A percentile compares a stretch with the other conserved stretches of the same genome.
Conservation (phyloP, 2,797 vertebrate genomes). For the Lithobates sylvaticus region DNA sequence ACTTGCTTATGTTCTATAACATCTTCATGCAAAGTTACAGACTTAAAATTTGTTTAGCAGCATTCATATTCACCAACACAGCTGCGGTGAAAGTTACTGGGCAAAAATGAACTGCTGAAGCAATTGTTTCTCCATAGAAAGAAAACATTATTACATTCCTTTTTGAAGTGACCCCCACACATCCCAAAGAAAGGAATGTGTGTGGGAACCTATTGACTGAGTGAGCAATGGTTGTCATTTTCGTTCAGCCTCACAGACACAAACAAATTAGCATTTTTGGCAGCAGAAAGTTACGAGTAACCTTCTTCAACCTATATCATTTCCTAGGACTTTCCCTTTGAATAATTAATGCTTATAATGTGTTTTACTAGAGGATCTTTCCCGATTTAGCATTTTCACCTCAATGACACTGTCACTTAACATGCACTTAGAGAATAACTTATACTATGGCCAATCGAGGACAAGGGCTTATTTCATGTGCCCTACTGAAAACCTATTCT, state of each 20-base stretch:
- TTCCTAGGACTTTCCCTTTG: slow-evolving; percentile 48
- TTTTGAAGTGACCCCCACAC: slow-evolving; percentile 71
- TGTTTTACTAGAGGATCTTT: slow-evolving; percentile 54
- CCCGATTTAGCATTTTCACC: slow-evolving; percentile 26
- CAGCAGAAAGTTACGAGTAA: slow-evolving; percentile 62
- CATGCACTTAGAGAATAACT: slow-evolving; percentile 20
- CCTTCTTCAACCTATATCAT: slow-evolving; percentile 57
- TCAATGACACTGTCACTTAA: slow-evolving; percentile 24
- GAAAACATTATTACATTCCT: slow-evolving; percentile 70
- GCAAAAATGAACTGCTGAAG: neutral
- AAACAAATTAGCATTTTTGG: slow-evolving; percentile 65
- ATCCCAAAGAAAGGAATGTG: slow-evolving; percentile 72
- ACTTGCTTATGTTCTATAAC: no score
- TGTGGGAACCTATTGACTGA: slow-evolving; percentile 78
- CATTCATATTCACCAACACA: neutral
- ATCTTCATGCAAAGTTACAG: no score
- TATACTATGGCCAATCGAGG: slow-evolving; percentile 6
- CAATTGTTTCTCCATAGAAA: neutral
- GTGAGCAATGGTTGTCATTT: slow-evolving; percentile 66
- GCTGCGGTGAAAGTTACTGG: slow-evolving; percentile 3
- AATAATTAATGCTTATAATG: slow-evolving; percentile 49
- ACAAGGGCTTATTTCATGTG: slow-evolving; percentile 16
- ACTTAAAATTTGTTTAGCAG: neutral
- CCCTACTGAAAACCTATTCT: neutral
- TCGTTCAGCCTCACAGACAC: slow-evolving; percentile 51